Percentiles rank a stretch among this genome's conserved stretches.
Evolutionary conservation across 2,797 vertebrate genomes (phyloP).

Genomic region (Tarsius wallacei): DNA sequence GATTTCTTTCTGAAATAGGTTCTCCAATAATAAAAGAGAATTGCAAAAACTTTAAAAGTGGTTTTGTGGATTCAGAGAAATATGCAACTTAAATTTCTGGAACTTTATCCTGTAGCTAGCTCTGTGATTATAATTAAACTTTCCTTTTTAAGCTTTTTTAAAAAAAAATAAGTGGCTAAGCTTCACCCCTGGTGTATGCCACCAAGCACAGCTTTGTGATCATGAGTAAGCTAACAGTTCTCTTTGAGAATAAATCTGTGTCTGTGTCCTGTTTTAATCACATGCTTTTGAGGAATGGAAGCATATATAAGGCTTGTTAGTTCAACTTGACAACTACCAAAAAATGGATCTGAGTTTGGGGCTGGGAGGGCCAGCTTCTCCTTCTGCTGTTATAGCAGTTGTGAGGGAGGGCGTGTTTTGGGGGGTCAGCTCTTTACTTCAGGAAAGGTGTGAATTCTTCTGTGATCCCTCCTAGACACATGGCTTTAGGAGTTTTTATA

Average conservation of each 20-base stretch:
- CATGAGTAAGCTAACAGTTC: not conserved
- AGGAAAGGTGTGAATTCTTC: not conserved
- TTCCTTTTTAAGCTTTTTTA: not conserved
- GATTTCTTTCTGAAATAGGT: conserved; percentile 47
- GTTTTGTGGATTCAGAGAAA: not conserved
- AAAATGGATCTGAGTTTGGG: not conserved
- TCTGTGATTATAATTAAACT: not conserved
- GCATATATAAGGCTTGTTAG: not conserved
- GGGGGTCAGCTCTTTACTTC: not conserved
- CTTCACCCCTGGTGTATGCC: not conserved
- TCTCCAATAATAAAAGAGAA: conserved; percentile 29
- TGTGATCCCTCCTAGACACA: not conserved
- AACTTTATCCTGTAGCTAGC: not conserved
- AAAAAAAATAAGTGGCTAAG: not conserved
- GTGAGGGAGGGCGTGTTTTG: no score
- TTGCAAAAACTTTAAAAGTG: not conserved
- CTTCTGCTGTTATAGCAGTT: not conserved
- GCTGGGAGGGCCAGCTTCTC: not conserved
- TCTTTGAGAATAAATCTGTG: not conserved
- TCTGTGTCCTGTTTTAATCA: not conserved
- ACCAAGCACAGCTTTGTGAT: not conserved
- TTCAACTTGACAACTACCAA: not conserved
- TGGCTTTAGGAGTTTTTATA: not conserved
- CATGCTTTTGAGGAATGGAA: not conserved
- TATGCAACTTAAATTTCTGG: not conserved